Evolutionary conservation across 2,113 vertebrate genomes (phyloP).

Genomic region (Globicephala melas): DNA sequence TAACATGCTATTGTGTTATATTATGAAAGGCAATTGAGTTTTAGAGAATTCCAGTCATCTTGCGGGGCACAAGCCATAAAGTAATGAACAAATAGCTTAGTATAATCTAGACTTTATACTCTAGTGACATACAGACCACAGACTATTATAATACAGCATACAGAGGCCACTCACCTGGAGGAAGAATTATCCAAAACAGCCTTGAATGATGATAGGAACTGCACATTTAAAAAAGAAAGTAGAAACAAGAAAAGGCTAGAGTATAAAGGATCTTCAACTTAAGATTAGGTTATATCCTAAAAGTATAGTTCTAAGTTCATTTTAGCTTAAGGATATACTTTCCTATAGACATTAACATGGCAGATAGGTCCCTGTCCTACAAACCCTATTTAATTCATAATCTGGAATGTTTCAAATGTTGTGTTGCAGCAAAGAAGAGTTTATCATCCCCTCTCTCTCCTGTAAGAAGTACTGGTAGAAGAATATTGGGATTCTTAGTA

Average conservation of each 20-base stretch:
- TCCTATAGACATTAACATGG: neutral
- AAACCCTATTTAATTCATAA: neutral
- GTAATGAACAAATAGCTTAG: neutral
- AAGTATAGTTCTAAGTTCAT: neutral
- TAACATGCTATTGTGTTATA: neutral
- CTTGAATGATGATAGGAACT: neutral
- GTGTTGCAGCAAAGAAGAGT: neutral
- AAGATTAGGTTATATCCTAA: neutral
- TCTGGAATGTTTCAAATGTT: neutral
- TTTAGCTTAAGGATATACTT: neutral
- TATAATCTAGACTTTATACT: neutral
- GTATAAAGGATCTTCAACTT: neutral
- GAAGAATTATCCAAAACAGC: neutral
- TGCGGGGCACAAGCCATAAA: neutral
- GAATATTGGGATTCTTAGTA: neutral
- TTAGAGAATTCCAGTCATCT: neutral
- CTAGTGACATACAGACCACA: neutral
- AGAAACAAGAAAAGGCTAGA: neutral
- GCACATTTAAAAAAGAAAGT: neutral
- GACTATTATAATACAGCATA: neutral
- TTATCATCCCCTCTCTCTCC: neutral
- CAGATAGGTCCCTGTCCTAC: neutral
- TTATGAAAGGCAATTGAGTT: neutral
- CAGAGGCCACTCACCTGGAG: neutral
- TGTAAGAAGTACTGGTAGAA: neutral